Conservation (phyloP, 2,888 invertebrate genomes). For the Pteria penguin region DNA sequence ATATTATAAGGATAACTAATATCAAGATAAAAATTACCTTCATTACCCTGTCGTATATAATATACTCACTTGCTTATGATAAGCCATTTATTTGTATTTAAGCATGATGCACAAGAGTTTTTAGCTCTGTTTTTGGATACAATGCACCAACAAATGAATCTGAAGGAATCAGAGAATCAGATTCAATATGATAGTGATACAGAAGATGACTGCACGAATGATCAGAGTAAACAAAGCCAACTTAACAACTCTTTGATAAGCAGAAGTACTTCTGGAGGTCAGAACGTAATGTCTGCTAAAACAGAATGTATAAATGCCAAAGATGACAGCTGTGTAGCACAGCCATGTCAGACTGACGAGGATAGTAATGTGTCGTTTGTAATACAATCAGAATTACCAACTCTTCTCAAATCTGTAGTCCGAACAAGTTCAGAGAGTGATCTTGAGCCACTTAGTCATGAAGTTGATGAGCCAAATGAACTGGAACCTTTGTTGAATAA, state of each 20-base stretch:
- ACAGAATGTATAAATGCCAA: neutral
- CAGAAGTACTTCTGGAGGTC: neutral
- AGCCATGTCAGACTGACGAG: neutral
- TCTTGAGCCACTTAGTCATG: constrained; percentile 13
- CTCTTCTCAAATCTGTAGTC: constrained; percentile 21
- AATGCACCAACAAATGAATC: constrained; percentile 83
- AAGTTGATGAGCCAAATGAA: constrained; percentile 28
- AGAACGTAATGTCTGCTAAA: neutral
- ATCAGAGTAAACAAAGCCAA: constrained; percentile 7
- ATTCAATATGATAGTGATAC: neutral
- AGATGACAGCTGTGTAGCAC: neutral
- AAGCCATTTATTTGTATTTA: constrained; percentile 57
- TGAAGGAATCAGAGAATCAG: constrained; percentile 39
- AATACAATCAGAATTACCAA: constrained; percentile 28
- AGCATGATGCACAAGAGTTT: constrained; percentile 87
- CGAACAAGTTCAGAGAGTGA: constrained; percentile 24
- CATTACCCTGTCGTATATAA: neutral
- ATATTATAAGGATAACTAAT: too few relatives aligned
- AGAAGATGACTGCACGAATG: constrained; percentile 5
- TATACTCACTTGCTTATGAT: neutral
- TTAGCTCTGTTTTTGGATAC: constrained; percentile 84
- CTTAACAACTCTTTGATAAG: constrained; percentile 13
- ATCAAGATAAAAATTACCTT: too few relatives aligned
- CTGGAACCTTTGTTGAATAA: constrained; percentile 35
- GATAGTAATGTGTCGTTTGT: constrained; percentile 31